Conservation (phyloP, 2,113 vertebrate genomes). For the Synodontis membranacea region DNA sequence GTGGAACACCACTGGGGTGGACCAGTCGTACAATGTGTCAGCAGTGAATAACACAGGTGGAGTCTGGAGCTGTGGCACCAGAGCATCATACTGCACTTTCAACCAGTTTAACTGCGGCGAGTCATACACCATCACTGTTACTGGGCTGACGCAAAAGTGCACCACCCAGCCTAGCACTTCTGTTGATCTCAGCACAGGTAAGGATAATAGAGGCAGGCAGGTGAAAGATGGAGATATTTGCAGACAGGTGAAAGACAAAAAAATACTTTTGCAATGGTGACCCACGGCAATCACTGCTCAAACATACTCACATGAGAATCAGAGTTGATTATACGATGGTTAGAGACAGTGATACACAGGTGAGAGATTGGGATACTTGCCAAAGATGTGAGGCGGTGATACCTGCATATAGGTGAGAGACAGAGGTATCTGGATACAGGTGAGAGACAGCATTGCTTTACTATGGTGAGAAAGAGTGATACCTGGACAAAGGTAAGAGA, state of each 20-base stretch:
- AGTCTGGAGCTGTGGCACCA: constrained; percentile 62
- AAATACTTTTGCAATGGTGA: neutral
- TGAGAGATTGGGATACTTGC: too few species aligned
- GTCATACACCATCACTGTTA: constrained; percentile 64
- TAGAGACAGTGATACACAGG: neutral
- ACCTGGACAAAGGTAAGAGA: neutral
- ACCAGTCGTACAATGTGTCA: constrained; percentile 63
- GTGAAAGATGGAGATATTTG: too few species aligned
- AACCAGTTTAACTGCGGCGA: constrained; percentile 68
- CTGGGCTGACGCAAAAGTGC: constrained; percentile 62
- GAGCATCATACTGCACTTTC: constrained; percentile 66
- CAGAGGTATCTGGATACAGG: neutral
- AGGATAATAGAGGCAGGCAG: neutral
- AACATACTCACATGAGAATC: too few species aligned
- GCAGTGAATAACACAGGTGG: constrained; percentile 58
- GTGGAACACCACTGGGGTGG: constrained; percentile 65
- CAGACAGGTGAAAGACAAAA: neutral
- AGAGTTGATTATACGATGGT: too few species aligned
- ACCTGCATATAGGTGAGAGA: neutral
- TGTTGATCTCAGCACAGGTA: constrained; percentile 61
- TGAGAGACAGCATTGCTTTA: neutral
- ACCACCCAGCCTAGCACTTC: constrained; percentile 53
- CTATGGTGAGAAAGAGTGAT: neutral
- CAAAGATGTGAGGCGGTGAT: too few species aligned
- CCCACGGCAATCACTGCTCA: too few species aligned